These are phyloP conservation scores for Kryptolebias marmoratus DNA, from an alignment of 2,113 vertebrate genomes.

Conservation along the genomic window DNA sequence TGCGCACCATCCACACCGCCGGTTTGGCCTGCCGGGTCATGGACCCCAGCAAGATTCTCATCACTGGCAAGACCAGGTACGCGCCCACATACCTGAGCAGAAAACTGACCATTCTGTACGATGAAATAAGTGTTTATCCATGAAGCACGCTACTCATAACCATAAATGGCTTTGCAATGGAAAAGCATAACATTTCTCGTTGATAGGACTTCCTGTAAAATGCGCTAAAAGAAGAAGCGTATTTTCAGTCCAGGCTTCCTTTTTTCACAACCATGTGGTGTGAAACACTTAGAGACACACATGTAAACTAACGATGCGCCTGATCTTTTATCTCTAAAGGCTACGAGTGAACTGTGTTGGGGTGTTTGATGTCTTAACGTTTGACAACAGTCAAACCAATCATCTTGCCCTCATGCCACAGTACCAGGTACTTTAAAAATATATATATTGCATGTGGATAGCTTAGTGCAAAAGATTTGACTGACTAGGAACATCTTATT, in stretches of 20 bases:
- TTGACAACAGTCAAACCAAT: conserved; percentile 98
- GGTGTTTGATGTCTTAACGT: conserved; percentile 97
- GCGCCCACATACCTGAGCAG: neutral
- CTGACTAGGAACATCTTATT: neutral
- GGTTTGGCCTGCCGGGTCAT: conserved; percentile 96
- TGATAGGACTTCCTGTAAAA: conserved; percentile 20
- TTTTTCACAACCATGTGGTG: conserved; percentile 22
- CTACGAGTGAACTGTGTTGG: conserved; percentile 98
- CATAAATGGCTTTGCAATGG: neutral
- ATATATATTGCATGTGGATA: neutral
- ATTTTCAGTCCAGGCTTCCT: conserved; percentile 23
- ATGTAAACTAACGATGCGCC: neutral
- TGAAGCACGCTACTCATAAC: neutral
- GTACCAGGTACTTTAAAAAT: conserved; percentile 88
- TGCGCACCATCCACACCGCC: conserved; percentile 96
- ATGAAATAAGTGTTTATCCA: neutral
- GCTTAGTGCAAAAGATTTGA: neutral
- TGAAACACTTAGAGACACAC: neutral
- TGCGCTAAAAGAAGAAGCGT: conserved; percentile 31
- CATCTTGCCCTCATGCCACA: conserved; percentile 98
- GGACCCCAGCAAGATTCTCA: conserved; percentile 98
- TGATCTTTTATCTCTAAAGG: conserved; percentile 74
- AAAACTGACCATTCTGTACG: no score
- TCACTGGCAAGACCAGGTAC: conserved; percentile 97
- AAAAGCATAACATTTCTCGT: neutral